A percentile compares a stretch with the other conserved stretches of the same genome.
Evolutionary conservation across 2,113 vertebrate genomes (phyloP).

Genomic region (Pituophis catenifer): DNA sequence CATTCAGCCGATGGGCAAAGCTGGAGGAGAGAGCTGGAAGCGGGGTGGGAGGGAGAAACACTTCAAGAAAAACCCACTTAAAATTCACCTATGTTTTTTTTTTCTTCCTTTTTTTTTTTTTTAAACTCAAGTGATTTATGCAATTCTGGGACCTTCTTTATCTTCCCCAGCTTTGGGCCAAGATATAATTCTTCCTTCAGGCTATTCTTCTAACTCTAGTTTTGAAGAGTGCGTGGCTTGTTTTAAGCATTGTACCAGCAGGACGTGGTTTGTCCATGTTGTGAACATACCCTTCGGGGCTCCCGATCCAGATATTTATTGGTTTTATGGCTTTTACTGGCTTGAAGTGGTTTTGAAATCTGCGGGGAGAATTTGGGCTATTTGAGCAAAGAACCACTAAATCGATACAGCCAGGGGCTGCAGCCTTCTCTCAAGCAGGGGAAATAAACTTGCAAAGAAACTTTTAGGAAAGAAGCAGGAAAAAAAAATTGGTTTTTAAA

Average conservation of each 20-base stretch:
- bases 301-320: not conserved
- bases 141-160: not conserved
- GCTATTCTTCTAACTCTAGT: not conserved
- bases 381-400: not conserved
- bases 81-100: not conserved
- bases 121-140: not conserved
- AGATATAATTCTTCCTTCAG: not conserved
- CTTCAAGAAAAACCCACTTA: not conserved
- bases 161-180: not conserved
- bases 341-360: not conserved
- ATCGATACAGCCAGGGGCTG: not conserved
- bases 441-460: not conserved
- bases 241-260: not conserved
- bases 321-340: not conserved
- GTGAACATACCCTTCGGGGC: not conserved
- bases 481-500: not conserved
- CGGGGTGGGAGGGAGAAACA: not conserved
- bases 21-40: not conserved
- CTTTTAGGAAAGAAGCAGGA: not conserved
- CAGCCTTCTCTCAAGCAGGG: not conserved
- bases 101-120: not conserved
- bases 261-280: not conserved
- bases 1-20: fast-evolving
- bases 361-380: not conserved
- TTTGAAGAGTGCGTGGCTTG: not conserved